Conservation (phyloP, 2,888 invertebrate species). For the Tipula vernalis region DNA sequence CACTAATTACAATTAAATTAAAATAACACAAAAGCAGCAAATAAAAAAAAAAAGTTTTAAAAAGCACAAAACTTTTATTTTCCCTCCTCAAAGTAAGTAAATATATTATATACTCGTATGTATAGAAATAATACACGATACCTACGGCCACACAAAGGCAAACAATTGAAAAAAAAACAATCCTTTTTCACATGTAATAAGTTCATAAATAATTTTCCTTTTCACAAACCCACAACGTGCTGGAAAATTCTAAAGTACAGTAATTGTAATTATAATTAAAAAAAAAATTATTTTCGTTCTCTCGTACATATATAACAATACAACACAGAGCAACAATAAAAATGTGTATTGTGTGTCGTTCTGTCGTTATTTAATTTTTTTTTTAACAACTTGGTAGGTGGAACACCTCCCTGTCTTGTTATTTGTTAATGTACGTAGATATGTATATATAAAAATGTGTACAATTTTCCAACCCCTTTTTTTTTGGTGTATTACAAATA, state of each 20-base stretch:
- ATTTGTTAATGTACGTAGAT: background rate
- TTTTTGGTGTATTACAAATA: too few species aligned
- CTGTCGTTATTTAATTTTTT: background rate
- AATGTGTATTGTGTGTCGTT: background rate
- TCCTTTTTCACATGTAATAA: background rate
- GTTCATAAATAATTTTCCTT: background rate
- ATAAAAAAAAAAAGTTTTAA: background rate
- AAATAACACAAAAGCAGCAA: background rate
- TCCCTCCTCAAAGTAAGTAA: background rate
- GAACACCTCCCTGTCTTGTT: background rate
- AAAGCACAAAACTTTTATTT: background rate
- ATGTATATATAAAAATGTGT: background rate
- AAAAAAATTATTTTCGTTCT: background rate
- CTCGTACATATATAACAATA: background rate
- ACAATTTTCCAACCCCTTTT: background rate
- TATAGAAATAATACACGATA: background rate
- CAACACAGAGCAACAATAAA: background rate
- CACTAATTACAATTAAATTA: conserved; percentile 4
- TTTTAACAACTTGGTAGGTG: background rate
- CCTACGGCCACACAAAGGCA: background rate
- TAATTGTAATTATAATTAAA: background rate
- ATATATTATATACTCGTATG: background rate
- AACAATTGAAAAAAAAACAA: background rate
- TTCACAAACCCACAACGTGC: background rate
- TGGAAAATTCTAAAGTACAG: background rate